These are phyloP conservation scores for Sinosuthora webbiana DNA, from an alignment of 2,113 vertebrate species.

Conservation along the genomic window DNA sequence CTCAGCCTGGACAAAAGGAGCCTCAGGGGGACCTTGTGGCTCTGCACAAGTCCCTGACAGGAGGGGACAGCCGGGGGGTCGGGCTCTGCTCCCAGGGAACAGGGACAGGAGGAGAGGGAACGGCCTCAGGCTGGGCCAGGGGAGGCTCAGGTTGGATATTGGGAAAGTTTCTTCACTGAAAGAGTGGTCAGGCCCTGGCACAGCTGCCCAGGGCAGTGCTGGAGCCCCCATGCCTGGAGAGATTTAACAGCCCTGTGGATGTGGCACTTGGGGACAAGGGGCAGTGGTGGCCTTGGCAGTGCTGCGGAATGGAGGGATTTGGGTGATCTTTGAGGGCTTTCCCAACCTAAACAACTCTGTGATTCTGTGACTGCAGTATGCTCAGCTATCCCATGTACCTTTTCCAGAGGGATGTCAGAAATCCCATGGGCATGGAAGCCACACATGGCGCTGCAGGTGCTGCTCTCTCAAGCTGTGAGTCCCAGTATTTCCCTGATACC, in stretches of 20 bases:
- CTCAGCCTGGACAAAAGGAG: not conserved
- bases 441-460: not conserved
- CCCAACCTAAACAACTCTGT: not conserved
- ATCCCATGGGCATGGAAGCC: rapidly evolving
- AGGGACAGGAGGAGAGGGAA: not conserved
- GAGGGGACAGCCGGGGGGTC: not conserved
- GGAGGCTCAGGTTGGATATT: rapidly evolving
- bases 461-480: not conserved
- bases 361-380: not conserved
- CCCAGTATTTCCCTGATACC: not conserved
- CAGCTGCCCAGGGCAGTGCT: not conserved
- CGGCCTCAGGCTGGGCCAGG: not conserved
- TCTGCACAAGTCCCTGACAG: not conserved
- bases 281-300: not conserved
- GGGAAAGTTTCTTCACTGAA: rapidly evolving
- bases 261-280: not conserved
- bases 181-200: rapidly evolving
- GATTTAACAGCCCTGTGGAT: not conserved
- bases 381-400: not conserved
- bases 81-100: not conserved
- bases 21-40: not conserved
- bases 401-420: not conserved
- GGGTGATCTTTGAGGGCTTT: not conserved
- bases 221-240: not conserved
- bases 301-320: not conserved